Evolutionary conservation across 2,888 invertebrate genomes (phyloP), one percentile per base, ranked within the genome.

Genomic region (Pammene aurita): DNA sequence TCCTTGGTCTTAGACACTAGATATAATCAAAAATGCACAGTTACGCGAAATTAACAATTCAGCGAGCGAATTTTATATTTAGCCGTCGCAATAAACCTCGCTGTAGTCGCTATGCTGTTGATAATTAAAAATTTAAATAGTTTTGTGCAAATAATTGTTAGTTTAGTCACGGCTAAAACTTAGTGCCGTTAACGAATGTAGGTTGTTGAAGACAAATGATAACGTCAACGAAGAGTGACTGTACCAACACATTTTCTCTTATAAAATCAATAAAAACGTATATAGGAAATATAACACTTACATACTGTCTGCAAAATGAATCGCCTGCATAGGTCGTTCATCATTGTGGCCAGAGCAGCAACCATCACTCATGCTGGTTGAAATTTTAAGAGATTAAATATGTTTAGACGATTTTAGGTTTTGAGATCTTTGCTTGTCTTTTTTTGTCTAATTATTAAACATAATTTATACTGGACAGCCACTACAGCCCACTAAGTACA

Each of bases 41-140:
- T 85, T 81, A 82, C 81, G 75, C 75, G 81, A 82, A 90, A 92
- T 92, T 91, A 91, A 91, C 90, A 89, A 90, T 92, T 91, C 90
- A 76, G 75, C 74, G 67, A 80, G 85, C 86, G 86, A 80, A 85
- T 86, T 90, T 89, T 89, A 90, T 89, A 89, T 87, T 87, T 83
- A 83, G 84, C 81, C 71, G 74, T 66, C 71, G 78, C 76, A 78
- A 80, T 90, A 88, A 89, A 89, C 77, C 77, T 41, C 73, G 72
- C 74, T 62, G 50, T 62, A 62, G 78, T 42, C 61, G 54, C 61
- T 61, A 61, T 66, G 61, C 65, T 46, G 38, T 58, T 14, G 44
- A 65, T 69, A 68, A 68, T 69, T 65, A 69, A 69, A 69, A 65
- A 55, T 65, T 69, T 69, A 60, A 69, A 69, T 60, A 42, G 46